Evolutionary conservation across 1,140 invertebrate genomes (phyloP).

Genomic region (Pemphigus obesinymphae): DNA sequence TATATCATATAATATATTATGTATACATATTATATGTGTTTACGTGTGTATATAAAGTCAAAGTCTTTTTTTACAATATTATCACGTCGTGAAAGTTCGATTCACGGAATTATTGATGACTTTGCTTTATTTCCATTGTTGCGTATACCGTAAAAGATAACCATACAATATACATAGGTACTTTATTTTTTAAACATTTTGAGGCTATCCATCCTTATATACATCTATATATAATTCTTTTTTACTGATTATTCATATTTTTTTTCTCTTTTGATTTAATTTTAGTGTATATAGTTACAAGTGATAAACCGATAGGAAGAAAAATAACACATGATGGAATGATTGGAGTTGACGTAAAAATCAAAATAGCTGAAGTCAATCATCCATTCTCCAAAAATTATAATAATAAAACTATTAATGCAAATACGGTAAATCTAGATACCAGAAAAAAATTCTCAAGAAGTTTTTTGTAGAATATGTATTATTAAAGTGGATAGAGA

Average conservation of each 20-base stretch:
- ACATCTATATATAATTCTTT: not conserved
- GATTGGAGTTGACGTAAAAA: no score
- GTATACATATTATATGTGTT: not conserved
- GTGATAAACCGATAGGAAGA: no score
- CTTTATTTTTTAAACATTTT: not conserved
- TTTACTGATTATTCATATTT: not conserved
- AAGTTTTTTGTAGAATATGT: no score
- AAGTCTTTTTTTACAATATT: constrained; percentile 5
- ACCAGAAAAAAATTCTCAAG: no score
- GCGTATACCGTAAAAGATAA: not conserved
- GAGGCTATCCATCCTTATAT: not conserved
- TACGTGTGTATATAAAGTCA: not conserved
- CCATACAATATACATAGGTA: not conserved
- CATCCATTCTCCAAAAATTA: no score
- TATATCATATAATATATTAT: not conserved
- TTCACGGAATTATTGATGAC: constrained; percentile 3
- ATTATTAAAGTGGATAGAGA: no score
- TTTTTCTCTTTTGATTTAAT: not conserved
- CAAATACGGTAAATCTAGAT: no score
- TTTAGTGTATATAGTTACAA: no score
- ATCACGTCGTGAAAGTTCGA: not conserved
- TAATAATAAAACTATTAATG: no score
- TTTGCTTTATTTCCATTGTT: not conserved
- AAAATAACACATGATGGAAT: no score
- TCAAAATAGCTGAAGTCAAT: no score